These are phyloP conservation scores for Chromis chromis DNA, from an alignment of 2,797 vertebrate genomes.

Conservation along the genomic window DNA sequence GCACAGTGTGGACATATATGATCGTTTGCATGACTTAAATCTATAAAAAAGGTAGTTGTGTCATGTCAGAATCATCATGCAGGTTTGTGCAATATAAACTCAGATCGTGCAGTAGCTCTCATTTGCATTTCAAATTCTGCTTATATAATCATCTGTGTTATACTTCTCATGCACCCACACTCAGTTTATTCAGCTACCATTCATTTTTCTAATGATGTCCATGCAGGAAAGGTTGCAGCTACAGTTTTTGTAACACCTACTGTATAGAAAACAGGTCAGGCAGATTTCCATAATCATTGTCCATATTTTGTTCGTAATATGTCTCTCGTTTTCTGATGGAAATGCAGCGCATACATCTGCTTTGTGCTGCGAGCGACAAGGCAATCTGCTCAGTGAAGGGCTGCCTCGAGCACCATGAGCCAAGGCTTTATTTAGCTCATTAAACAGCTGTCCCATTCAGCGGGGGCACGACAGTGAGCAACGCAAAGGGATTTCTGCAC, in stretches of 20 bases:
- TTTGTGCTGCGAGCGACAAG: constrained; percentile 58
- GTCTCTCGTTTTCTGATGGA: constrained; percentile 50
- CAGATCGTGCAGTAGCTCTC: neutral
- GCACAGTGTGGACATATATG: neutral
- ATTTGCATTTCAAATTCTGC: constrained; percentile 32
- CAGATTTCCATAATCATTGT: constrained; percentile 60
- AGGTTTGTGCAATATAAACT: neutral
- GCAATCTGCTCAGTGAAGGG: constrained; percentile 63
- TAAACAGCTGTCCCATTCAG: constrained; percentile 81
- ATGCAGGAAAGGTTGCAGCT: constrained; percentile 16
- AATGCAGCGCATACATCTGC: constrained; percentile 51
- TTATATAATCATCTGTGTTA: constrained; percentile 9
- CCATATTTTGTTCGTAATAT: constrained; percentile 43
- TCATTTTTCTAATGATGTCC: constrained; percentile 31
- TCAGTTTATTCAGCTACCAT: constrained; percentile 12
- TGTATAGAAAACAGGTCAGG: constrained; percentile 27
- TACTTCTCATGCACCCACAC: neutral
- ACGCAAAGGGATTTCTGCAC: constrained; percentile 60
- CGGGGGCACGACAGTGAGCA: constrained; percentile 54
- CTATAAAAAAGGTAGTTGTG: neutral
- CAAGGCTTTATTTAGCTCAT: constrained; percentile 81
- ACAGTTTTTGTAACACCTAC: constrained; percentile 27
- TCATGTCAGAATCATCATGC: neutral
- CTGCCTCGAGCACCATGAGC: constrained; percentile 59
- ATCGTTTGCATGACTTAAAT: constrained; percentile 44